Base-by-base conservation (phyloP, 2,888 invertebrate genomes). In the Teleiodes luculella region DNA sequence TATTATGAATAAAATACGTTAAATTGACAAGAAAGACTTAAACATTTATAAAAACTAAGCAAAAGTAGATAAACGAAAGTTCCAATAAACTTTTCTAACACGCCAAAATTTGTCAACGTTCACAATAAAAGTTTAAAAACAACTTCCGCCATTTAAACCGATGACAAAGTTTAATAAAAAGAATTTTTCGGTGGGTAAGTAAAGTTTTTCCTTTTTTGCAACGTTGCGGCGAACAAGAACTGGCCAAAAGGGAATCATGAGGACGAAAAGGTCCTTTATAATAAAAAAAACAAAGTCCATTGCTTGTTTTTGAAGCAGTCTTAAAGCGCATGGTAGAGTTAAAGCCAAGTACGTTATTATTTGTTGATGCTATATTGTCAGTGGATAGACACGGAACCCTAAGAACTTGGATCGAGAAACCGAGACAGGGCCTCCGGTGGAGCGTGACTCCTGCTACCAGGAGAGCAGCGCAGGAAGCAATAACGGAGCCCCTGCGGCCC, bases 381-480 rank as follows among this genome's bases (percentile, higher is more conserved):
- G 10, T 3, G 24, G 24, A 24, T 3, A 24, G 3, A 24, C 24
- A 13, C 37, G 37, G 20, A 31, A 5, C 48, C 48, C 48, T 16
- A 14, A 48, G 36, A 18, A 35, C 48, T 35, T 31, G 4, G n/a
- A n/a, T n/a, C n/a, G n/a, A n/a, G 53, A n/a, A 35, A 56, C 36
- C 45, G 51, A 56, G 53, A 54, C 53, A 52, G 13, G 41, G 57
- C 52, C 64, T 56, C 63, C 74, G 73, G 70, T 77, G 76, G 69
- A 65, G 76, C 83, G 77, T 74, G 73, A 68, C 68, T 80, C 79
- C 68, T 65, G 63, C 63, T 66, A 75, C 77, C 70, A 78, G 80
- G 74, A 49, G 24, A n/a, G 28, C 49, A 49, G 74, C 72, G 72
- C 88, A 88, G 90, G 90, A 90, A 90, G 87, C 81, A 89, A 88